These are phyloP conservation scores for Centrocercus urophasianus DNA, from an alignment of 2,113 vertebrate genomes.

Conservation along the genomic window DNA sequence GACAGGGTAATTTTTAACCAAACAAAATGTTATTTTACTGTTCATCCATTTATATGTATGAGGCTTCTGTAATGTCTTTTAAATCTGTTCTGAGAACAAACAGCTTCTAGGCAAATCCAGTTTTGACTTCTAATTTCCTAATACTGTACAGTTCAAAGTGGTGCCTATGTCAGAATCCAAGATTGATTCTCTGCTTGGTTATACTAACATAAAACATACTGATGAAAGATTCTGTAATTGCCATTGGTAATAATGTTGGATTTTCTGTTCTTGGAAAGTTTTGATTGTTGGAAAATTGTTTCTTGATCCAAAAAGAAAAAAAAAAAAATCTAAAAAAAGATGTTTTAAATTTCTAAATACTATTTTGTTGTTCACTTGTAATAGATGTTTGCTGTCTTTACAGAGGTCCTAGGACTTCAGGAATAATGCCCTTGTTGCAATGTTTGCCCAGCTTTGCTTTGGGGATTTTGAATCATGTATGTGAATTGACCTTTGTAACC, in stretches of 20 bases:
- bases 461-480: neutral
- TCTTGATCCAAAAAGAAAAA: neutral
- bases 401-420: neutral
- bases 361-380: neutral
- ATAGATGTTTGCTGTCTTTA: neutral
- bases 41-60: neutral
- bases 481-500: neutral
- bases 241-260: neutral
- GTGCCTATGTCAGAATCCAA: neutral
- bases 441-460: neutral
- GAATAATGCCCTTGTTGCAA: neutral
- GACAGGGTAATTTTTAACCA: neutral
- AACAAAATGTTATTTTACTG: neutral
- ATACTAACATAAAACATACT: neutral
- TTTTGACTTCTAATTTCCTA: neutral
- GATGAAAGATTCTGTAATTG: neutral
- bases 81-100: neutral
- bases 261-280: neutral
- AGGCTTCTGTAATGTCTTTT: neutral
- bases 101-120: conserved; percentile 23
- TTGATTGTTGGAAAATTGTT: neutral
- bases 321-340: neutral
- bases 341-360: neutral
- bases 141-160: neutral
- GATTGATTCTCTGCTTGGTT: neutral